Evolutionary conservation across 2,113 vertebrate genomes (phyloP), one percentile per base, ranked within the genome.

Genomic region (Mesoclemmys tuberculata): DNA sequence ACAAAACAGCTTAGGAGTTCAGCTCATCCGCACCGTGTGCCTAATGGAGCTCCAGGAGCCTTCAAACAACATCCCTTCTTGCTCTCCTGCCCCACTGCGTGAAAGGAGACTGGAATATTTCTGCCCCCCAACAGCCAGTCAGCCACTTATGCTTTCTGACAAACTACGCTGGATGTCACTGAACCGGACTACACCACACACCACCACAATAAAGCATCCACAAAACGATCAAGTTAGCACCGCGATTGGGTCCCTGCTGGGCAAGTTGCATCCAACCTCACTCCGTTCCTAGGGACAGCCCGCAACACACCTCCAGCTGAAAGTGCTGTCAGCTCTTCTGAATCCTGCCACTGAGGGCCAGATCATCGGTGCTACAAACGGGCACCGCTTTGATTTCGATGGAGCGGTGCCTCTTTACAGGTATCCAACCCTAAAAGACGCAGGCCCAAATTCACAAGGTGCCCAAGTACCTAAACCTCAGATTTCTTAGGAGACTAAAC

Each of bases 281-380:
- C 11, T 82, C 19, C 1, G 4, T 1, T 56, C 26, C 49, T 49
- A 31, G 24, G 74, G 77, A n/a, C 88, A 51, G 12, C 27, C 21
- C 41, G 84, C 51, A 82, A 0, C 48, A 19, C 22, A 6, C 31
- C 41, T n/a, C 71, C 74, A 46, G 29, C 8, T 10, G 56, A 84
- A 85, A 5, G 5, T 6, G 55, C 61, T 84, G 84, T 46, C 81
- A 19, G 16, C 5, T 1, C 84, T n/a, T 29, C 8, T 9, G 26
- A 27, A 3, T 2, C 14, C 2, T 27, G 52, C n/a, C 22, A 49
- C 31, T 7, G 5, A 8, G 24, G 35, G 61, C 22, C 24, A 21
- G 48, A 6, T 10, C 5, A 29, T 18, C 4, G 1, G 51, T 0
- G 10, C 5, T 0, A 19, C 31, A 77, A 75, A 44, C 6, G 52